These are phyloP conservation scores for Mesaphorura yosii DNA, from an alignment of 1,140 invertebrate genomes.

Conservation along the genomic window DNA sequence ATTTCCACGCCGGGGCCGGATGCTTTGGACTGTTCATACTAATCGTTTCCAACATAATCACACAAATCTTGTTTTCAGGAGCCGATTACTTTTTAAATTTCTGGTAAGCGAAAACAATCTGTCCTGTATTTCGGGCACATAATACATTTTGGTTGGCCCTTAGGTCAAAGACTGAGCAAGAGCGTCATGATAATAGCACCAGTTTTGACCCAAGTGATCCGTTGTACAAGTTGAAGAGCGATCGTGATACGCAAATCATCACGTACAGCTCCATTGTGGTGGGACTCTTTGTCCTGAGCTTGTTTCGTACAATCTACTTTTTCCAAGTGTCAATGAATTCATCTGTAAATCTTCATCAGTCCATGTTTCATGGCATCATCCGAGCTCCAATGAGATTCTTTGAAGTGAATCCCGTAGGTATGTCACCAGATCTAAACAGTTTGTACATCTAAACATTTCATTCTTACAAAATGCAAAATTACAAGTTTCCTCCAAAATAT, in stretches of 20 bases:
- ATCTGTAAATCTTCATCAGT: conserved; percentile 64
- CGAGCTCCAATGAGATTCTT: conserved; percentile 70
- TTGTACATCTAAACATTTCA: neutral
- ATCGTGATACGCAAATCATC: conserved; percentile 38
- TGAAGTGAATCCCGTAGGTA: conserved; percentile 62
- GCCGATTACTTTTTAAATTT: conserved; percentile 30
- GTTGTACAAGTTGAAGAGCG: conserved; percentile 10
- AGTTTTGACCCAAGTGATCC: neutral
- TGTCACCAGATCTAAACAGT: conserved; percentile 33
- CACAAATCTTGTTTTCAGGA: conserved; percentile 25
- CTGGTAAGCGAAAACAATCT: conserved; percentile 17
- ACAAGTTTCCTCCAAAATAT: neutral
- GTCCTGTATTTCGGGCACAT: neutral
- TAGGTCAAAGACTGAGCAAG: conserved; percentile 22
- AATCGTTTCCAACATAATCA: neutral
- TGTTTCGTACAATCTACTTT: conserved; percentile 52
- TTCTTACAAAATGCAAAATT: neutral
- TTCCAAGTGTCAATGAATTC: conserved; percentile 70
- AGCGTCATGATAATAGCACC: neutral
- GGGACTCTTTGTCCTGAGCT: conserved; percentile 35
- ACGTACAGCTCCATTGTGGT: conserved; percentile 43
- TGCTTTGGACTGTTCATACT: neutral
- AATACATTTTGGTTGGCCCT: neutral
- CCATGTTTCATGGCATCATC: conserved; percentile 64
- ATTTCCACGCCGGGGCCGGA: conserved; percentile 15